phyloP scores from a whole-genome alignment of 1,140 invertebrate species.

The Polypedilum vanderplanki region DNA sequence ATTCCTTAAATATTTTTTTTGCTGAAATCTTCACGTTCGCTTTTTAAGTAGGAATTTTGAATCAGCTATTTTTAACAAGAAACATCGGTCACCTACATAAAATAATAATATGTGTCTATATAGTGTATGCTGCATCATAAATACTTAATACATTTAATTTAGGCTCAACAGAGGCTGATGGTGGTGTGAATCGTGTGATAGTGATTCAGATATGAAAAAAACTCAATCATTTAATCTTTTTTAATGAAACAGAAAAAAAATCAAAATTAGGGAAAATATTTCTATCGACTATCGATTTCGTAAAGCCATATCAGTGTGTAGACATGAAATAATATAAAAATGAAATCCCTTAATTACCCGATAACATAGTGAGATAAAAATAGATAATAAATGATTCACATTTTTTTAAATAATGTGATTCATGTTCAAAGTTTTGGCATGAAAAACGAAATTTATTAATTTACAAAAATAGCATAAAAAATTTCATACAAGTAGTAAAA shows the following conservation, averaged over 20 bases:
- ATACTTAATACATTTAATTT: conserved; percentile 20
- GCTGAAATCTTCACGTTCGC: background rate
- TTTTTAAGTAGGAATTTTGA: conserved; percentile 10
- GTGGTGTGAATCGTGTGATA: background rate
- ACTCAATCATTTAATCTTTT: background rate
- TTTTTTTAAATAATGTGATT: background rate
- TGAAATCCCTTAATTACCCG: background rate
- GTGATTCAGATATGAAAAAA: background rate
- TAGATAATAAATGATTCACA: conserved; percentile 6
- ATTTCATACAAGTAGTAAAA: no score
- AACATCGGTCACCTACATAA: background rate
- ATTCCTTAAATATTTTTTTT: conserved; percentile 13
- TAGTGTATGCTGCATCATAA: conserved; percentile 1
- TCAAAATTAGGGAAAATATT: background rate
- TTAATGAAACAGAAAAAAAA: conserved; percentile 4
- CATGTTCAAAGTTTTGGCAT: conserved; percentile 1
- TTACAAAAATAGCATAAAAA: background rate
- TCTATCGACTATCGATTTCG: background rate
- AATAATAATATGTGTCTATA: background rate
- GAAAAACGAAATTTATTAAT: background rate
- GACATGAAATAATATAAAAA: background rate
- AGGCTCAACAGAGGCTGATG: background rate
- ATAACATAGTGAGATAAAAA: conserved; percentile 14
- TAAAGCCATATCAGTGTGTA: background rate
- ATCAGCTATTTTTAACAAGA: conserved; percentile 13